phyloP scores from a whole-genome alignment of 2,797 vertebrate genomes.

The Poecilia gillii region DNA sequence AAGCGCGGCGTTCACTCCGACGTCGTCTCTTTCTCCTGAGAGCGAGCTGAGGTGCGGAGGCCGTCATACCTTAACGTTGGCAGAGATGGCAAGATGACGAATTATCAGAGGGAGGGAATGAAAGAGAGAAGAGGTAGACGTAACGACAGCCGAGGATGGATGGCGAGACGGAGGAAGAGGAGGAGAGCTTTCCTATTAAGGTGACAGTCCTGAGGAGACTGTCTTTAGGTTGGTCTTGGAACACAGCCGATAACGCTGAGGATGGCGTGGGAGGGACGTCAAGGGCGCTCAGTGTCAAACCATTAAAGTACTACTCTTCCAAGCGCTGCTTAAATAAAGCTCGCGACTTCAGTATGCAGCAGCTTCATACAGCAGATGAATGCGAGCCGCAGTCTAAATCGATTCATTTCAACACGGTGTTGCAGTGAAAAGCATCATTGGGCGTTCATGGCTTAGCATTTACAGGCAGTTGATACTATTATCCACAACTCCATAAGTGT shows the following conservation, averaged over 20 bases:
- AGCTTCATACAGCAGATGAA: constrained; percentile 53
- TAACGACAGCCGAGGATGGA: constrained; percentile 39
- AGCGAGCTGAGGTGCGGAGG: constrained; percentile 47
- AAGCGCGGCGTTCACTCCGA: constrained; percentile 6
- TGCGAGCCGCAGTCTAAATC: constrained; percentile 61
- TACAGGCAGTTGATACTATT: constrained; percentile 36
- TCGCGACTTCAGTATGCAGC: constrained; percentile 69
- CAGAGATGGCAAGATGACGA: constrained; percentile 53
- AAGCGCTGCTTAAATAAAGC: constrained; percentile 60
- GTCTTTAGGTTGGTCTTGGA: constrained; percentile 39
- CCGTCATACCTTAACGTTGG: constrained; percentile 53
- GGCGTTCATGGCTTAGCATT: constrained; percentile 52
- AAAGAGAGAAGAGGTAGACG: constrained; percentile 45
- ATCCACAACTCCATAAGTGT: constrained; percentile 26
- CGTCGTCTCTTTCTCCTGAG: constrained; percentile 31
- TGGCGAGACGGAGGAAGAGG: constrained; percentile 19
- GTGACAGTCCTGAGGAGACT: constrained; percentile 51
- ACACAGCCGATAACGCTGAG: constrained; percentile 27
- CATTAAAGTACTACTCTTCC: constrained; percentile 58
- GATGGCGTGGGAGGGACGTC: constrained; percentile 56
- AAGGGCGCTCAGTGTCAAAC: constrained; percentile 65
- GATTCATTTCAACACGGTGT: constrained; percentile 67
- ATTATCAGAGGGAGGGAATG: constrained; percentile 46
- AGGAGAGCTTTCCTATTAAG: constrained; percentile 37
- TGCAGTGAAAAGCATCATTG: constrained; percentile 49